A percentile compares a stretch with the other conserved stretches of the same genome.
Conservation (phyloP, 1,140 invertebrate species). For the Ditylenchus dipsaci region DNA sequence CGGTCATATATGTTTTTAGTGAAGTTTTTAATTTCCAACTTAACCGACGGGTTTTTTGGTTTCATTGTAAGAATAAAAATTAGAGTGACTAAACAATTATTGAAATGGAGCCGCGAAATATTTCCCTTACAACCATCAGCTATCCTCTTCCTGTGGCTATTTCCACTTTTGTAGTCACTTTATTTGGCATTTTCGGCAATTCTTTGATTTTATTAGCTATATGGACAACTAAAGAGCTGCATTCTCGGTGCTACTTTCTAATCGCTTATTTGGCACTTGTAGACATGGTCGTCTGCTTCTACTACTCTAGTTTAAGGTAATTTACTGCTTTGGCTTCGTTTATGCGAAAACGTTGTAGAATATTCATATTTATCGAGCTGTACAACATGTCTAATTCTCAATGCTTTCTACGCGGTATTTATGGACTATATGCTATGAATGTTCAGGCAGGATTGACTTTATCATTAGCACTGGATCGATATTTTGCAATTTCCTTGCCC, state of each 20-base stretch:
- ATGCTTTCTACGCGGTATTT: not conserved
- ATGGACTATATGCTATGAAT: not conserved
- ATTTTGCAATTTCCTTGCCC: not conserved
- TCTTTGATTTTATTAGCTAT: not conserved
- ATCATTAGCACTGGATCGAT: not conserved
- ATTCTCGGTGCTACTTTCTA: not conserved
- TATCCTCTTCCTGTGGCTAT: not conserved
- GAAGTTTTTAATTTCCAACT: too few relatives aligned
- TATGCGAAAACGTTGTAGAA: not conserved
- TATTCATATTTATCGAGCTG: not conserved
- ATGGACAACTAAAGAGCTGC: not conserved
- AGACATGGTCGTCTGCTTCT: not conserved
- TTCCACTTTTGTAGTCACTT: not conserved
- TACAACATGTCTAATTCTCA: not conserved
- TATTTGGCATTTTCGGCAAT: not conserved
- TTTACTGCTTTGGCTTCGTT: not conserved
- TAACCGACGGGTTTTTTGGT: too few relatives aligned
- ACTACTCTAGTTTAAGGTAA: not conserved
- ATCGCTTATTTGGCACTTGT: not conserved
- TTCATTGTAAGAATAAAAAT: too few relatives aligned
- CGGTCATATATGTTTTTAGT: too few relatives aligned
- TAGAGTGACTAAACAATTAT: too few relatives aligned
- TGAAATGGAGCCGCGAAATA: too few relatives aligned
- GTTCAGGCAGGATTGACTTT: not conserved
- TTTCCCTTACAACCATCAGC: too few relatives aligned